Evolutionary conservation across 2,113 vertebrate genomes (phyloP).

Genomic region (Alosa alosa): DNA sequence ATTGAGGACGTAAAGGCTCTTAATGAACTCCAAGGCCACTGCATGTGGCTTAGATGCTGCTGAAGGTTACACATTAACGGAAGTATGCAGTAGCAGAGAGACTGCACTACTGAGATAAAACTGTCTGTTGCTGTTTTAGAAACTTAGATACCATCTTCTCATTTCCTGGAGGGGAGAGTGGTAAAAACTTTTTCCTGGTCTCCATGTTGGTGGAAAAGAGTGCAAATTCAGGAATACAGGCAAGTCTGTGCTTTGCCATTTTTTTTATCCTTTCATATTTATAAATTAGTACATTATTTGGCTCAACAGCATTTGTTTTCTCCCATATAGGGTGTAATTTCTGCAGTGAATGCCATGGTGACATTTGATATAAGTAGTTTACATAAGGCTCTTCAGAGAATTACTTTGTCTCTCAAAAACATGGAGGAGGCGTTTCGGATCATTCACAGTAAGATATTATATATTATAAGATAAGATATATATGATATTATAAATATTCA

Average conservation of each 20-base stretch:
- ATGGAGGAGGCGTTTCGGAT: neutral
- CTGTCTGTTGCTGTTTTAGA: neutral
- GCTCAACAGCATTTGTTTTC: neutral
- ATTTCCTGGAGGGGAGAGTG: constrained; percentile 77
- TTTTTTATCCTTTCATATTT: neutral
- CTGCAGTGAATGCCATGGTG: neutral
- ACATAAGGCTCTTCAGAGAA: neutral
- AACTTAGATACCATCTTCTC: constrained; percentile 50
- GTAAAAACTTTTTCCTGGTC: constrained; percentile 75
- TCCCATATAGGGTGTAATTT: neutral
- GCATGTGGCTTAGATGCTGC: neutral
- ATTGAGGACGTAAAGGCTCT: neutral
- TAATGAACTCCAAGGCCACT: too few relatives aligned
- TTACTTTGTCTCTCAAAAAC: neutral
- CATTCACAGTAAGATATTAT: neutral
- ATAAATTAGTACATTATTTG: neutral
- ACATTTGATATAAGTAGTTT: neutral
- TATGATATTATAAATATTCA: too few relatives aligned
- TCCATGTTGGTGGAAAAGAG: neutral
- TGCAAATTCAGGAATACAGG: neutral
- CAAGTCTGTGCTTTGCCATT: neutral
- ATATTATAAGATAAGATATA: too few relatives aligned
- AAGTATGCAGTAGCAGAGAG: neutral
- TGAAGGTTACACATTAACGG: neutral
- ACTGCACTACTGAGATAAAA: neutral